Percentiles rank a stretch among this genome's conserved stretches.
phyloP scores from a whole-genome alignment of 2,888 invertebrate species.

The Itoplectis maculator region DNA sequence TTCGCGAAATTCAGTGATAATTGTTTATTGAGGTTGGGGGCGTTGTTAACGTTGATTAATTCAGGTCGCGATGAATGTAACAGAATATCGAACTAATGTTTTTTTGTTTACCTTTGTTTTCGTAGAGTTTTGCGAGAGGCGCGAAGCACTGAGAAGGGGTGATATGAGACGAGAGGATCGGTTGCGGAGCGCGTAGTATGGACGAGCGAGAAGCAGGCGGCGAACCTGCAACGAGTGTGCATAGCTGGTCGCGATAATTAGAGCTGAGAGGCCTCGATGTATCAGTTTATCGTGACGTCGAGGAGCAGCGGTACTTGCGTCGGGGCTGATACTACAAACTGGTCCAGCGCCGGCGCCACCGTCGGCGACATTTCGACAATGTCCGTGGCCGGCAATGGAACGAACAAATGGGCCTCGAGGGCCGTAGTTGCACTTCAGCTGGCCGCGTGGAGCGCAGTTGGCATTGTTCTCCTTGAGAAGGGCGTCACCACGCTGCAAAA shows the following conservation, averaged over 20 bases:
- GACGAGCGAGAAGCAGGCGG: background rate
- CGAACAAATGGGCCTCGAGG: constrained; percentile 79
- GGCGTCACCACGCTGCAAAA: constrained; percentile 75
- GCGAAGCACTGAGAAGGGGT: background rate
- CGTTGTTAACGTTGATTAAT: background rate
- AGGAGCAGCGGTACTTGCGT: constrained; percentile 51
- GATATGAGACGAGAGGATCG: background rate
- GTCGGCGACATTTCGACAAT: constrained; percentile 66
- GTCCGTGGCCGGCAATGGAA: constrained; percentile 71
- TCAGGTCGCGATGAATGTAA: background rate
- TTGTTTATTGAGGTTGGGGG: no score
- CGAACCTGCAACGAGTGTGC: background rate
- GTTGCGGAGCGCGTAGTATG: no score
- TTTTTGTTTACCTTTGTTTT: background rate
- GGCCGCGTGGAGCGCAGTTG: constrained; percentile 78
- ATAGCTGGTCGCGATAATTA: background rate
- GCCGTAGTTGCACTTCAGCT: constrained; percentile 77
- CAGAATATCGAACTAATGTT: background rate
- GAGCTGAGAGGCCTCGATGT: constrained; percentile 45
- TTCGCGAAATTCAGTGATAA: no score
- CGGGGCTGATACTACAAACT: constrained; percentile 22
- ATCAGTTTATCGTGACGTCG: constrained; percentile 62
- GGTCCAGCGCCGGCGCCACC: constrained; percentile 32
- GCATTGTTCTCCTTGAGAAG: constrained; percentile 77
- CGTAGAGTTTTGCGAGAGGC: background rate